Conservation (phyloP, 2,888 invertebrate species). For the Phanerotoma sp. region DNA sequence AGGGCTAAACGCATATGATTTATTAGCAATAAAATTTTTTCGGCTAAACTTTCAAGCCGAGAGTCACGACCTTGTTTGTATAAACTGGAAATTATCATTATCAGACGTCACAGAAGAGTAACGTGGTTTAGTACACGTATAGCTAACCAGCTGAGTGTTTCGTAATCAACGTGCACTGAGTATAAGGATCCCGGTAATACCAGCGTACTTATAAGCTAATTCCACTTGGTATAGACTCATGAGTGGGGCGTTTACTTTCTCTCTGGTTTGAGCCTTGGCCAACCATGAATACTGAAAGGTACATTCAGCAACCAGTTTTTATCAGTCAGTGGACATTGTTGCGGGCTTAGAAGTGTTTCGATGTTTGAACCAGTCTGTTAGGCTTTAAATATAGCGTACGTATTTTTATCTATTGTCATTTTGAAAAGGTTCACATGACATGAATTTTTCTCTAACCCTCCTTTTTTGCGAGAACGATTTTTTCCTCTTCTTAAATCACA, state of each 20-base stretch:
- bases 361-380: constrained; percentile 9
- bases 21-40: no score
- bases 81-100: not conserved
- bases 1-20: not conserved
- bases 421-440: no score
- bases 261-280: constrained; percentile 17
- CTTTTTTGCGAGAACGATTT: no score
- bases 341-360: constrained; percentile 16
- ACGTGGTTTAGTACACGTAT: not conserved
- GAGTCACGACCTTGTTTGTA: no score
- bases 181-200: not conserved
- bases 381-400: constrained; percentile 24
- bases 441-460: no score
- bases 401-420: constrained; percentile 10
- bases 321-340: constrained; percentile 40
- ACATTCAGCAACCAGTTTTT: constrained; percentile 53
- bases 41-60: no score
- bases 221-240: not conserved
- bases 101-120: not conserved
- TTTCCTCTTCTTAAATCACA: no score
- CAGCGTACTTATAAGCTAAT: not conserved
- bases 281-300: constrained; percentile 22
- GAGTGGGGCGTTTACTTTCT: constrained; percentile 27
- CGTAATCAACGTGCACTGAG: constrained; percentile 1
- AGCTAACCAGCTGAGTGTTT: not conserved